Evolutionary conservation across 2,113 vertebrate genomes (phyloP), one percentile per base, ranked within the genome.

Genomic region (Syngnathus floridae): DNA sequence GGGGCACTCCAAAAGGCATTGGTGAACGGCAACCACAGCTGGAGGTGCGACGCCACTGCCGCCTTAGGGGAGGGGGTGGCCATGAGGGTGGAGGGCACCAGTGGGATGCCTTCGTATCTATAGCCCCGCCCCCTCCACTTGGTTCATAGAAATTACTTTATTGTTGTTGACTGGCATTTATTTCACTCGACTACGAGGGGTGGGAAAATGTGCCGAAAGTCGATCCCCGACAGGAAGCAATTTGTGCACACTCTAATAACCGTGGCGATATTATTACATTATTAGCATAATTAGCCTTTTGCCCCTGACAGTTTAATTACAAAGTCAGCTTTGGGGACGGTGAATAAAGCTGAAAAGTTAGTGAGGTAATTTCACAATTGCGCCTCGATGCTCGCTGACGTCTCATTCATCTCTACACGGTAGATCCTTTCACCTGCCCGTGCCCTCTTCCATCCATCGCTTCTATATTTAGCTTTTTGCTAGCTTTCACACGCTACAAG

Each of bases 1-100:
- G 93, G 94, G 84, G 94, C 92, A 94, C 95, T 95, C 93, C 94
- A 94, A 95, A 55, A 94, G 94, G 94, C 95, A 94, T 95, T 82
- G 52, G 75, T 90, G 92, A 86, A 81, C 81, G 65, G 93, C 93
- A 91, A 93, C 93, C 93, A 91, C 95, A 97, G 94, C 95, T 97
- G 94, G 94, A 96, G 95, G 93, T 94, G 93, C 90, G 26, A 31
- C 26, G 89, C 92, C 91, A 92, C 93, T 91, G 89, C 92, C 91
- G 92, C 93, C 92, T 92, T 90, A 90, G 86, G 92, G 93, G 92
- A 35, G 31, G 92, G 92, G 93, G 74, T 76, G 67, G 70, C 76
- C 74, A 75, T 71, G 77, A 76, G 81, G 82, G 76, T 74, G 78
- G 93, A 62, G 62, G 26, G 69, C 70, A 79, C 64, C 82, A 81